Evolutionary conservation across 2,888 invertebrate genomes (phyloP), one percentile per base, ranked within the genome.

Genomic region (Spisula solida): DNA sequence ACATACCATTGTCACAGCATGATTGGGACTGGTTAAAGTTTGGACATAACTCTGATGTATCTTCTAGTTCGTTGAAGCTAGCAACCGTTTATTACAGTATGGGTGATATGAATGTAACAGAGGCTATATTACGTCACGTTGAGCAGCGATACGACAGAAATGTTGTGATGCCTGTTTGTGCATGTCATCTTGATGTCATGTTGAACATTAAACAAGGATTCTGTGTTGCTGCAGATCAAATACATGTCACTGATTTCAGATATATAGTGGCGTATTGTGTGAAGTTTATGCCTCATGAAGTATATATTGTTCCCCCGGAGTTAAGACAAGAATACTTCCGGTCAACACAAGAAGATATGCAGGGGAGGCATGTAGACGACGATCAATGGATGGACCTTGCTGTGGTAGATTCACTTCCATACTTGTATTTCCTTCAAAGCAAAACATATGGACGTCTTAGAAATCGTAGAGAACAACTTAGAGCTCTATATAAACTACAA

Each of bases 321-420:
- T n/a, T 81, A 25, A 55, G 48, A 56, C 29, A 55, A 29, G 56
- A 55, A 56, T 31, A 25, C 12, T 81, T 81, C 48, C 4, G 81
- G 25, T 81, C 80, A 20, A 56, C 31, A 31, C n/a, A 48, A 80
- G 47, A 47, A 14, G 80, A 48, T 16, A 51, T 56, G 2, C 31
- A 31, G 16, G 4, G 18, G 18, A 10, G 55, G 12, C 1, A 25
- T 16, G 0, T 18, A 31, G 1, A 29, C 0, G 0, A 0, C 14
- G 56, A 81, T 20, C 0, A 16, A 20, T 56, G 56, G 56, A 56
- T 81, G 55, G 29, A 55, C 55, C 20, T 51, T 16, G 81, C 81
- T 18, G 81, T 56, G 12, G 56, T 81, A 29, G 81, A 81, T 48
- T 81, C 81, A 29, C 55, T 81, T 12, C 56, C 81, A 29, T 81